These are phyloP conservation scores for Myotis findleyi DNA, from an alignment of 2,797 vertebrate species.

Conservation along the genomic window DNA sequence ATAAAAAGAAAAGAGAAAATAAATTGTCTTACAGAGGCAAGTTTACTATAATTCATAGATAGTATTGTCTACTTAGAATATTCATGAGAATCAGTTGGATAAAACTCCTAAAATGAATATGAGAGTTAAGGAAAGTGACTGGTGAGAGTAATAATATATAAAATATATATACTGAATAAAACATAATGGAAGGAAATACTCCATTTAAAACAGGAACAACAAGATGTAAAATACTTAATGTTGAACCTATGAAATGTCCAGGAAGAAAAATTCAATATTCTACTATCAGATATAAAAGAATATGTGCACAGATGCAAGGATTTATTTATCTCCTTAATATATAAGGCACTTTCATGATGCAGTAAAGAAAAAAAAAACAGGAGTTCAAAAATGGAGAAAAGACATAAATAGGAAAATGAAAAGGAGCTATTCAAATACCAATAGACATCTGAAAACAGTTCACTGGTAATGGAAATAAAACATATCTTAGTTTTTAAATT, in stretches of 20 bases:
- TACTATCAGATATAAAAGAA: neutral
- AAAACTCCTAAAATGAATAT: neutral
- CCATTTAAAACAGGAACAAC: neutral
- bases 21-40: neutral
- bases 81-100: neutral
- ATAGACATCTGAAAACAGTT: slow-evolving; percentile 3
- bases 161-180: neutral
- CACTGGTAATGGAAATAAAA: neutral
- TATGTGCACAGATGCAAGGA: neutral
- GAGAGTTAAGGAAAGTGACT: neutral
- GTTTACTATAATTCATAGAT: neutral
- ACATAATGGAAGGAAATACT: neutral
- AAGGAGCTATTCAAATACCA: neutral
- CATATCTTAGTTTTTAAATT: slow-evolving; percentile 33
- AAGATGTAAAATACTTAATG: slow-evolving; percentile 9
- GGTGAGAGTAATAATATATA: neutral
- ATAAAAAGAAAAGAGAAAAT: neutral
- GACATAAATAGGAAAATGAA: neutral
- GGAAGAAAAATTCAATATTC: neutral
- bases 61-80: neutral
- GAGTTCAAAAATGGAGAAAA: slow-evolving; percentile 14
- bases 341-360: neutral
- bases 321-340: neutral
- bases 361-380: neutral
- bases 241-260: neutral